Conservation (phyloP, 2,797 vertebrate species). For the Liasis olivaceus region DNA sequence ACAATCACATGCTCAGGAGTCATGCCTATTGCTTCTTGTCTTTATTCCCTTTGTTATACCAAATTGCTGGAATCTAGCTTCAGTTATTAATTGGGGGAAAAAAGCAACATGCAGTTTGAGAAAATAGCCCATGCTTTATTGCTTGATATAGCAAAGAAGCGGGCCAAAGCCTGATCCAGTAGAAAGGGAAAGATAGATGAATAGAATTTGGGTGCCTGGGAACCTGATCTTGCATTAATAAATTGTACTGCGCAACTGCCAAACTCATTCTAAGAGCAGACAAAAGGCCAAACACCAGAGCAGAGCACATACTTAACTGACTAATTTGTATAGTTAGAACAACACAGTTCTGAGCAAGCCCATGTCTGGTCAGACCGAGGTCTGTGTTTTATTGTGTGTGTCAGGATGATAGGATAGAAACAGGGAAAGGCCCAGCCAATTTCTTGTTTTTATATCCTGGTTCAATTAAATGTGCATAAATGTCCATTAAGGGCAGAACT, state of each 20-base stretch:
- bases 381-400: neutral
- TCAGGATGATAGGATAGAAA: neutral
- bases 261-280: conserved; percentile 11
- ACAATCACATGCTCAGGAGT: neutral
- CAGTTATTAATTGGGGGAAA: neutral
- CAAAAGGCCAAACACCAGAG: conserved; percentile 13
- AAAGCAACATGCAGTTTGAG: neutral
- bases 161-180: neutral
- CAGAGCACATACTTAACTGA: neutral
- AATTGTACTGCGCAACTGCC: neutral
- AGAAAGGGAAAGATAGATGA: conserved; percentile 20
- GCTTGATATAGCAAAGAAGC: neutral
- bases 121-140: neutral
- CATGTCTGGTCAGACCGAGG: neutral
- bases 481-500: neutral
- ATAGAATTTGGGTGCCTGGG: neutral
- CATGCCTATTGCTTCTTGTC: neutral
- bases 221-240: conserved; percentile 28
- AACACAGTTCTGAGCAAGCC: neutral
- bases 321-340: conserved; percentile 5
- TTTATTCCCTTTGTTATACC: neutral
- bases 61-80: neutral
- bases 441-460: neutral
- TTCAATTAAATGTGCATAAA: neutral
- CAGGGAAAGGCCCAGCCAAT: neutral